These are phyloP conservation scores for Clivina fossor DNA, from an alignment of 2,888 invertebrate genomes.

Conservation along the genomic window DNA sequence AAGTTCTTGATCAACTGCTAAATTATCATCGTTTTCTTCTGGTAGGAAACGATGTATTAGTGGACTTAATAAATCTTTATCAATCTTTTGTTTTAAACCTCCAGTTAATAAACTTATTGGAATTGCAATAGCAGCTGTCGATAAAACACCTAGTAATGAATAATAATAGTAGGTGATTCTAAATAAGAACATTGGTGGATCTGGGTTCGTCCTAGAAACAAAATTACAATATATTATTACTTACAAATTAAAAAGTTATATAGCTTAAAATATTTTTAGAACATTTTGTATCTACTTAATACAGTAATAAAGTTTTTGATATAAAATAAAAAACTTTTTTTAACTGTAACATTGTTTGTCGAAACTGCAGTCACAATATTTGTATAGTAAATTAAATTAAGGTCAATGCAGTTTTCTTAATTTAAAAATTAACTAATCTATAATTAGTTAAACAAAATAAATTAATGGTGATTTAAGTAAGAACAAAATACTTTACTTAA, in stretches of 20 bases:
- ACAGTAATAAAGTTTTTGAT: too few species aligned
- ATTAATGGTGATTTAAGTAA: too few species aligned
- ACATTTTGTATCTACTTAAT: too few species aligned
- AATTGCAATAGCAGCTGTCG: conserved; percentile 62
- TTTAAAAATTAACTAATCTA: too few species aligned
- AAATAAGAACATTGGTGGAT: conserved; percentile 57
- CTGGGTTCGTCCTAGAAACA: neutral
- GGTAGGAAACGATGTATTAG: conserved; percentile 56
- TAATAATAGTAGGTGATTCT: conserved; percentile 70
- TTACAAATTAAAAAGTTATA: neutral
- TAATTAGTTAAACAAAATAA: too few species aligned
- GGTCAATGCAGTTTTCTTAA: too few species aligned
- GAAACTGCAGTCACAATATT: too few species aligned
- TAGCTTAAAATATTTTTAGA: too few species aligned
- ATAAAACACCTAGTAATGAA: conserved; percentile 62
- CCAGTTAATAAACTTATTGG: conserved; percentile 63
- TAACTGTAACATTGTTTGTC: too few species aligned
- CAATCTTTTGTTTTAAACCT: conserved; percentile 58
- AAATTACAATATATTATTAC: neutral
- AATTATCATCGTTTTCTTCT: conserved; percentile 39
- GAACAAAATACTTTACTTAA: too few species aligned
- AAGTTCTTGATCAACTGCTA: conserved; percentile 11
- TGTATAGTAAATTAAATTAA: too few species aligned
- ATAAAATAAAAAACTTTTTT: too few species aligned
- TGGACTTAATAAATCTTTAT: conserved; percentile 63